Percentiles rank a stretch among this genome's conserved stretches.
phyloP scores from a whole-genome alignment of 2,888 invertebrate genomes.

The Eudemis profundana region DNA sequence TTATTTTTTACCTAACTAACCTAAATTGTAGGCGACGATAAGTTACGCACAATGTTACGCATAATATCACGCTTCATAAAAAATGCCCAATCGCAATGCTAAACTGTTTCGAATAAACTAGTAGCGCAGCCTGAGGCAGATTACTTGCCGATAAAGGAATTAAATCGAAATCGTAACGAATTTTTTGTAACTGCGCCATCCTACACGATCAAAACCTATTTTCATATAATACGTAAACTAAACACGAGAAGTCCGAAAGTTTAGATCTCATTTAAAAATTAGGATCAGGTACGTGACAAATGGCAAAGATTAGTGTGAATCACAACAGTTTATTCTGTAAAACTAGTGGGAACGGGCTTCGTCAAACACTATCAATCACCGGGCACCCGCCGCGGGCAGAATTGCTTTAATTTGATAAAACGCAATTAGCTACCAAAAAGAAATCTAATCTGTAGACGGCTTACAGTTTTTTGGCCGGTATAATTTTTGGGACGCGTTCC shows the following conservation, averaged over 20 bases:
- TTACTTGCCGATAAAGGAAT: not conserved
- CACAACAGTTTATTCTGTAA: slow-evolving; percentile 84
- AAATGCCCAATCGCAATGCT: not conserved
- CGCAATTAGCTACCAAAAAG: slow-evolving; percentile 85
- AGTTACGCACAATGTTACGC: not conserved
- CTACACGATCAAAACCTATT: not conserved
- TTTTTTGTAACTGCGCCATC: too few species aligned
- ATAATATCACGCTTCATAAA: not conserved
- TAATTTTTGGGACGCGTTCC: slow-evolving; percentile 67
- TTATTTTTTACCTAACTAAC: slow-evolving; percentile 26
- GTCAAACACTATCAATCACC: slow-evolving; percentile 83
- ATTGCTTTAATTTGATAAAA: slow-evolving; percentile 85
- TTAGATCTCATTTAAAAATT: slow-evolving; percentile 13
- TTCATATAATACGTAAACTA: not conserved
- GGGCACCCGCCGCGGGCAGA: slow-evolving; percentile 67
- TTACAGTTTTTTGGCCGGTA: slow-evolving; percentile 72
- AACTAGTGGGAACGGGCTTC: slow-evolving; percentile 74
- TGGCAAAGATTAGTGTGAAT: slow-evolving; percentile 75
- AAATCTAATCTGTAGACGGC: slow-evolving; percentile 81
- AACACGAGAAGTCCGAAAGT: not conserved
- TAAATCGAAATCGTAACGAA: too few species aligned
- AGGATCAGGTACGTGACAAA: slow-evolving; percentile 64
- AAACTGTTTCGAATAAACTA: slow-evolving; percentile 26
- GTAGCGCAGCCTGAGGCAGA: slow-evolving; percentile 50
- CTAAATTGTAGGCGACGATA: not conserved